Percentiles rank a stretch among this genome's conserved stretches.
Evolutionary conservation across 2,113 vertebrate genomes (phyloP).

Genomic region (Poeciliopsis occidentalis): DNA sequence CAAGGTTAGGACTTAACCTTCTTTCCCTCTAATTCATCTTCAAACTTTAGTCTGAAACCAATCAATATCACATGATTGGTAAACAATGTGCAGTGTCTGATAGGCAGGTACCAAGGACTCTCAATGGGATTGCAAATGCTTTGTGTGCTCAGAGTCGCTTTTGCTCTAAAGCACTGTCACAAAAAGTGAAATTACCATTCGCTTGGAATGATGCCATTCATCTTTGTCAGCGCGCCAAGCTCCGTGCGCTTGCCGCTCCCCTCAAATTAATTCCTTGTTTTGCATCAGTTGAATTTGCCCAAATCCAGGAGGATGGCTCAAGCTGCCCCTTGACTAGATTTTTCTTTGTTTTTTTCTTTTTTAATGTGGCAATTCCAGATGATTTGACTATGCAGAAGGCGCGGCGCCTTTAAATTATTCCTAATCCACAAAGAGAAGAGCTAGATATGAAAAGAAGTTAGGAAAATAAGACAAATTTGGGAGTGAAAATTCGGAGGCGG

Average conservation of each 20-base stretch:
- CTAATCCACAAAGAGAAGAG: conserved; percentile 96
- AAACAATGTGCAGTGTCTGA: conserved; percentile 99
- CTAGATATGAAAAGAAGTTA: conserved; percentile 98
- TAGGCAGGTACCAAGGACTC: conserved; percentile 97
- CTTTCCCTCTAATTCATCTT: conserved; percentile 95
- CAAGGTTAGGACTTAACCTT: conserved; percentile 99
- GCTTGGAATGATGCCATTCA: conserved; percentile 99
- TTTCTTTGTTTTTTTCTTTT: conserved; percentile 79
- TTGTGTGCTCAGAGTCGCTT: conserved; percentile 94
- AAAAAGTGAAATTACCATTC: conserved; percentile 99
- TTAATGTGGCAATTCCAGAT: conserved; percentile 95
- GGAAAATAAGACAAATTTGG: conserved; percentile 95
- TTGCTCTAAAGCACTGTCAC: conserved; percentile 99
- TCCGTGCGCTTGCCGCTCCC: conserved; percentile 93
- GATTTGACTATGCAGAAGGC: conserved; percentile 82
- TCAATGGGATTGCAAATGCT: conserved; percentile 98
- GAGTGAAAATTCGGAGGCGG: conserved; percentile 85
- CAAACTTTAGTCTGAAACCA: conserved; percentile 97
- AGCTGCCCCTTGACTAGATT: conserved; percentile 89
- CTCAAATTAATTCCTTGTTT: conserved; percentile 99
- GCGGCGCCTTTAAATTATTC: conserved; percentile 88
- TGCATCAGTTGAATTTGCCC: conserved; percentile 99
- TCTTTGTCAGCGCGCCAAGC: conserved; percentile 99
- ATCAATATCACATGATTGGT: conserved; percentile 99
- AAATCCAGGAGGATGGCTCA: conserved; percentile 98